Base-by-base conservation (phyloP, 2,113 vertebrate species). In the Zeus faber region DNA sequence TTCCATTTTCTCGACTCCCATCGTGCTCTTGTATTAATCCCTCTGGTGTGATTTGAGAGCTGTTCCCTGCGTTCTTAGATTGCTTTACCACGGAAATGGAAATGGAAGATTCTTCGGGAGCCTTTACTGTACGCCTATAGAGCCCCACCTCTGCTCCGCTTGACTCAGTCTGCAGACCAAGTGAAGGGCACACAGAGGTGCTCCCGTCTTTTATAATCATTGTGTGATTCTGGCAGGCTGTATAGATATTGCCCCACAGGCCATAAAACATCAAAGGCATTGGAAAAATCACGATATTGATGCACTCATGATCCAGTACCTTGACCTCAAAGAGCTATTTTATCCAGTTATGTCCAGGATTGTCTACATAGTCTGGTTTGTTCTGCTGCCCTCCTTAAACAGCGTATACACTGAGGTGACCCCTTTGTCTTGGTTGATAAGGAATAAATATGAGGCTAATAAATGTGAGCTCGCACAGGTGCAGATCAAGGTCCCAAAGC, bases 1-100 rank as follows among this genome's bases (percentile, higher is more conserved):
- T 51, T 84, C 84, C 55, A 87, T 52, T 65, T 82, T 85, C 43
- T 88, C 83, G 2, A 54, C 45, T 10, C 53, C 67, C 81, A 79
- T 88, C 1, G n/a, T 56, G 13, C 17, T 16, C 25, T 16, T 29
- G 27, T 29, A 9, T 4, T 5, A 29, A 9, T 5, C 4, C 27
- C 27, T 29, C 27, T 29, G 4, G 27, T 4, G 27, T 29, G 27
- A 4, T 29, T 29, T 29, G 27, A 29, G 27, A 9, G 9, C 9
- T 9, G 4, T 29, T 29, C 27, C n/a, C n/a, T n/a, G n/a, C n/a
- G n/a, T n/a, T n/a, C n/a, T n/a, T n/a, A n/a, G n/a, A n/a, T n/a
- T n/a, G n/a, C n/a, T n/a, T n/a, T n/a, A n/a, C n/a, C n/a, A n/a
- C n/a, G n/a, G n/a, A n/a, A n/a, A n/a, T n/a, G n/a, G n/a, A n/a